A percentile compares a stretch with the other conserved stretches of the same genome.
phyloP scores from a whole-genome alignment of 2,888 invertebrate species.

The Lordiphosa fenestrarum region DNA sequence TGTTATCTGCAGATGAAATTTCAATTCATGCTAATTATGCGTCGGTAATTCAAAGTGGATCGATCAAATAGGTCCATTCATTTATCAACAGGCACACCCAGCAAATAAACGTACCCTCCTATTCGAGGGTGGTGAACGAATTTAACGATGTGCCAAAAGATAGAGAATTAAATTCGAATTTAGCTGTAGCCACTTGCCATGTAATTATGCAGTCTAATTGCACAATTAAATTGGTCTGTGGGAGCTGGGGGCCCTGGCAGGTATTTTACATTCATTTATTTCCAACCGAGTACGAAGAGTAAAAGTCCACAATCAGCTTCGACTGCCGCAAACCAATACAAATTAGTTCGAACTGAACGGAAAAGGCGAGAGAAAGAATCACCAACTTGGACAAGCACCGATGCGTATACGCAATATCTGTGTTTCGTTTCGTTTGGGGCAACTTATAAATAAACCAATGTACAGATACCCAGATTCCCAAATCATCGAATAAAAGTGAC shows the following conservation, averaged over 20 bases:
- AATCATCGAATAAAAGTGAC: constrained; percentile 1
- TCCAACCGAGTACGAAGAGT: background rate
- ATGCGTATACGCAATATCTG: constrained; percentile 34
- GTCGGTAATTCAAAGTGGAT: no score
- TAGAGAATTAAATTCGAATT: constrained; percentile 5
- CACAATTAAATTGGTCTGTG: constrained; percentile 41
- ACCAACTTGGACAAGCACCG: constrained; percentile 26
- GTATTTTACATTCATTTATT: background rate
- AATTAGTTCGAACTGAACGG: constrained; percentile 38
- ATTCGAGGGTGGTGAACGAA: background rate
- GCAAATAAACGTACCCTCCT: no score
- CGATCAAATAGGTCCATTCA: no score
- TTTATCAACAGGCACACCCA: no score
- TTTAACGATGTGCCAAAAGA: constrained; percentile 37
- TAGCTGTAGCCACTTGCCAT: constrained; percentile 1
- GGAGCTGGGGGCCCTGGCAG: background rate
- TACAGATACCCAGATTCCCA: background rate
- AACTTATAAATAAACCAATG: constrained; percentile 24
- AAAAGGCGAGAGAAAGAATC: constrained; percentile 6
- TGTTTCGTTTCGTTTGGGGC: no score
- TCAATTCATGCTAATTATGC: no score
- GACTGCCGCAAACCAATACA: constrained; percentile 37
- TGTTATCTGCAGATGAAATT: no score
- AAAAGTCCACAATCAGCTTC: background rate
- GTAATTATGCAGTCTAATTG: constrained; percentile 64